Evolutionary conservation across 2,888 invertebrate species (phyloP), one percentile per base, ranked within the genome.

Genomic region (Megamerina dolium): DNA sequence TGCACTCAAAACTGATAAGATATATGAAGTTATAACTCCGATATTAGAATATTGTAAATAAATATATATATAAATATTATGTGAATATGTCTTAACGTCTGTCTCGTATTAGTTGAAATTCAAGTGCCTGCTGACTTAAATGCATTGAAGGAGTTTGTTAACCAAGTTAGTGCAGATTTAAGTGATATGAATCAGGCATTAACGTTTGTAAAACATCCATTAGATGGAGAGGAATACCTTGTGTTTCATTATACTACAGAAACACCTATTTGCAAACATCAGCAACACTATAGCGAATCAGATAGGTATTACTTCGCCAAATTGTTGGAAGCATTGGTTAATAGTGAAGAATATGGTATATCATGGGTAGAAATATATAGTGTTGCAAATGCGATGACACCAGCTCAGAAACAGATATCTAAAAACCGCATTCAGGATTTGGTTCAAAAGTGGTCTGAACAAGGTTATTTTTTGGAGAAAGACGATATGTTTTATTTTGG

Each of bases 301-400:
- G 63, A 63, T 45, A 48, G 59, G 6, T 48, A 55, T 37, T 63
- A 57, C 41, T 61, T 61, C 31, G 52, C 51, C 3, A 45, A 56
- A 33, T 19, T 63, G 16, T 21, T 63, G 1, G 55, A 50, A 26
- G 45, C 46, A 5, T 48, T 60, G 35, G 58, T 53, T 0, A 41
- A 30, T n/a, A 37, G 40, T 16, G 55, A 57, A 4, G 52, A 57
- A 16, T 57, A 56, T 36, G 53, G 56, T 3, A 55, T 61, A 14
- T 47, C 52, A 20, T 57, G 55, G 50, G 49, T 54, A 17, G 43
- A 46, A 6, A 54, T 58, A 10, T 52, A 60, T 21, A 54, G 50
- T 23, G 31, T 60, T 14, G 46, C 52, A n/a, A 46, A 44, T 13
- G 31, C 44, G n/a, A 16, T 55, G n/a, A 42, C 45, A 5, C 47